phyloP scores from a whole-genome alignment of 2,888 invertebrate genomes.

The Nebria salina region DNA sequence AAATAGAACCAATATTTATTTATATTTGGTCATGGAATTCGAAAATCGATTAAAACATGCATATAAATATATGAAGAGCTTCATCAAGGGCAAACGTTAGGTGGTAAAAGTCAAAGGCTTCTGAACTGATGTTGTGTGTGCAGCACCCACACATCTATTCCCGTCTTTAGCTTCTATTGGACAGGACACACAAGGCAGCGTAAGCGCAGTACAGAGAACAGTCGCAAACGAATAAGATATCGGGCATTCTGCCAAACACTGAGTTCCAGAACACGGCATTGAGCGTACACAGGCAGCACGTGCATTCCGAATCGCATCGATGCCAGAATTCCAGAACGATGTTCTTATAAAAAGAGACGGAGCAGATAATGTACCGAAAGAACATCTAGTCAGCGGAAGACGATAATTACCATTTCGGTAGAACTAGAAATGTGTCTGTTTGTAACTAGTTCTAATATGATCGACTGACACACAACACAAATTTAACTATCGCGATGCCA shows the following conservation, averaged over 20 bases:
- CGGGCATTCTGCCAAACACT: slow-evolving; percentile 25
- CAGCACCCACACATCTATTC: slow-evolving; percentile 35
- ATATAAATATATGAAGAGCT: background rate
- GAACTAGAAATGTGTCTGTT: slow-evolving; percentile 11
- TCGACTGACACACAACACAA: background rate
- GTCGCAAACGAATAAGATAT: slow-evolving; percentile 5
- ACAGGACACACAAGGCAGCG: background rate
- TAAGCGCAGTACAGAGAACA: background rate
- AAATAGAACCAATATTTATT: background rate
- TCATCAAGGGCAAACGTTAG: slow-evolving; percentile 7
- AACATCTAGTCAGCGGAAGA: slow-evolving; percentile 25
- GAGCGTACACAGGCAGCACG: slow-evolving; percentile 26
- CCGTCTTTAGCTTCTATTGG: slow-evolving; percentile 10
- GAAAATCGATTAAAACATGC: background rate
- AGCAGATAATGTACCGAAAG: slow-evolving; percentile 16
- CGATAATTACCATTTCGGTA: slow-evolving; percentile 38
- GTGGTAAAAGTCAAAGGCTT: slow-evolving; percentile 27
- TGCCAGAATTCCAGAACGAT: slow-evolving; percentile 16
- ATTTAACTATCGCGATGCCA: background rate
- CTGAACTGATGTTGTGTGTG: slow-evolving; percentile 12
- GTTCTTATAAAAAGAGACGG: slow-evolving; percentile 8
- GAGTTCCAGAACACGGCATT: slow-evolving; percentile 31
- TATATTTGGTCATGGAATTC: background rate
- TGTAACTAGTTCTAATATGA: background rate
- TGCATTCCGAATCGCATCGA: slow-evolving; percentile 16